Conservation (phyloP, 2,797 vertebrate genomes). For the Peromyscus attwateri region DNA sequence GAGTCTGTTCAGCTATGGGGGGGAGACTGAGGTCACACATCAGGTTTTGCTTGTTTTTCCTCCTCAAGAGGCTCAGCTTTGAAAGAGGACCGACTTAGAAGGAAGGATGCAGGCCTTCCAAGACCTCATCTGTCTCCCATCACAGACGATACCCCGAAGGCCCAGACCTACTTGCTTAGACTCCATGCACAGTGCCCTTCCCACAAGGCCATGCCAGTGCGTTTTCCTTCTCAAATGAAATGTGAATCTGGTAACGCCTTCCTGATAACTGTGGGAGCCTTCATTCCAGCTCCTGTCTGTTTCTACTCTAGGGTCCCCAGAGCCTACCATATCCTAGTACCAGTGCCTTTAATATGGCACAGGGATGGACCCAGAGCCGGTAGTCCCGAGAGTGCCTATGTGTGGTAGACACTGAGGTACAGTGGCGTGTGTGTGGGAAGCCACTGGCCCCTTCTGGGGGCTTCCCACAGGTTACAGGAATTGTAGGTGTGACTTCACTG, state of each 20-base stretch:
- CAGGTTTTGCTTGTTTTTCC: neutral
- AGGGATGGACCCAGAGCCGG: neutral
- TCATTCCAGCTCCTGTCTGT: neutral
- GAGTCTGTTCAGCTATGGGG: neutral
- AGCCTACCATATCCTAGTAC: neutral
- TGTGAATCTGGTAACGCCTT: neutral
- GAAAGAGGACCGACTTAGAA: neutral
- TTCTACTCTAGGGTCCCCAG: neutral
- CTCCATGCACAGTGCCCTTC: neutral
- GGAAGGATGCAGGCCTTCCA: neutral
- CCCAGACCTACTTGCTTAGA: neutral
- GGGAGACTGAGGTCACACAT: neutral
- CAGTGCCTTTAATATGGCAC: neutral
- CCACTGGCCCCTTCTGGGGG: neutral
- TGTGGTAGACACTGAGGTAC: too few relatives aligned
- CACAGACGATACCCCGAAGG: neutral
- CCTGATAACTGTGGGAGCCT: neutral
- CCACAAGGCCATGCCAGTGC: neutral
- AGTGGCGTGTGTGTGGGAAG: too few relatives aligned
- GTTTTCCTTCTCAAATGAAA: neutral
- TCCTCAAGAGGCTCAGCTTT: constrained; percentile 10
- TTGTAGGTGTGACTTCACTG: neutral
- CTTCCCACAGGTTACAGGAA: neutral
- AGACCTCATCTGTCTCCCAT: neutral
- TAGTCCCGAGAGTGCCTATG: neutral